Evolutionary conservation across 2,888 invertebrate species (phyloP).

Genomic region (Palloptera scutellata): DNA sequence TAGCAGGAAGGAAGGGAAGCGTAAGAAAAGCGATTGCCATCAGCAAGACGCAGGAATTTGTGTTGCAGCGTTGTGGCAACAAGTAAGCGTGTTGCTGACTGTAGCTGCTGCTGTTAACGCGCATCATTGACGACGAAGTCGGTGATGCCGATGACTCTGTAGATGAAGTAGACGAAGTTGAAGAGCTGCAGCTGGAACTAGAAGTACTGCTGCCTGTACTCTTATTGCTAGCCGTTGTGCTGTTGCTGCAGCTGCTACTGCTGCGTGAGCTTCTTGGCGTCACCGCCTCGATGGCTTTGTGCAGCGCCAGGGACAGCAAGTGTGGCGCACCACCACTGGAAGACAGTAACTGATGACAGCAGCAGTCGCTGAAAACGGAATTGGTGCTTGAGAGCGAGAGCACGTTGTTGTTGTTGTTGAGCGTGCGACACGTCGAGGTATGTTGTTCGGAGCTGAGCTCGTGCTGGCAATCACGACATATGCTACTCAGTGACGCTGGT

Average conservation of each 20-base stretch:
- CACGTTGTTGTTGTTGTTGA: conserved; percentile 71
- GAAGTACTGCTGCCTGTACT: conserved; percentile 62
- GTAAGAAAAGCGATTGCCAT: conserved; percentile 80
- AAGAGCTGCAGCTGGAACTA: conserved; percentile 41
- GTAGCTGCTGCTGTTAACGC: conserved; percentile 1
- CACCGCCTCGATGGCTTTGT: conserved; percentile 44
- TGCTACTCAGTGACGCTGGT: conserved; percentile 47
- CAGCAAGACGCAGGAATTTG: conserved; percentile 61
- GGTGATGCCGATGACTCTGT: conserved; percentile 42
- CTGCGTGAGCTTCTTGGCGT: conserved; percentile 58
- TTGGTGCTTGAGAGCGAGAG: conserved; percentile 51
- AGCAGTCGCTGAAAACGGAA: conserved; percentile 39
- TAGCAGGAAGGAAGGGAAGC: conserved; percentile 93
- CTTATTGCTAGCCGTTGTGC: conserved; percentile 64
- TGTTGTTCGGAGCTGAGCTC: conserved; percentile 72
- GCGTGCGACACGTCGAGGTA: conserved; percentile 73
- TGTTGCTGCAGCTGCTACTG: conserved; percentile 62
- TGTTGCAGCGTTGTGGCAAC: conserved; percentile 32
- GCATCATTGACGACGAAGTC: conserved; percentile 18
- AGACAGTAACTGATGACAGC: conserved; percentile 53
- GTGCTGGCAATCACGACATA: conserved; percentile 75
- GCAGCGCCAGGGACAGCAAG: conserved; percentile 46
- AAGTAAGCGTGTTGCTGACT: conserved; percentile 26
- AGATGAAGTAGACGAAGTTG: conserved; percentile 41
- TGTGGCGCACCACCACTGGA: conserved; percentile 44